Evolutionary conservation across 2,797 vertebrate genomes (phyloP).

Genomic region (Poeciliopsis infans): DNA sequence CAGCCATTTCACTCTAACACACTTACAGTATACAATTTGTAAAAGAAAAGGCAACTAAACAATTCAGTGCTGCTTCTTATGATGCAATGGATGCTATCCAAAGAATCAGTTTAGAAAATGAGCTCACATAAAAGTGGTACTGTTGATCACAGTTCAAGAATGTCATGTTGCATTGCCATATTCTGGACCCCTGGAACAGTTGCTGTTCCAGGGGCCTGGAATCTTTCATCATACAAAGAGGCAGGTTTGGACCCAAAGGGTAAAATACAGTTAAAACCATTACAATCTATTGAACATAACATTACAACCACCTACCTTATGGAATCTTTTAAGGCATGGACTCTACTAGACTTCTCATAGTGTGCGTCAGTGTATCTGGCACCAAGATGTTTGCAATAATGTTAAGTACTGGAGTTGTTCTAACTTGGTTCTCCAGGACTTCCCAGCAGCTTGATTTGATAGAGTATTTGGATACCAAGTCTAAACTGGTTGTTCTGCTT

Average conservation of each 20-base stretch:
- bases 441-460: no score
- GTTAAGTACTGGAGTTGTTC: no score
- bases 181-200: neutral
- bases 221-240: neutral
- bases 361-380: no score
- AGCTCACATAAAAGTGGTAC: neutral
- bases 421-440: no score
- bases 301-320: neutral
- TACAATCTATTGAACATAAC: neutral
- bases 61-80: neutral
- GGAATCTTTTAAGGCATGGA: neutral
- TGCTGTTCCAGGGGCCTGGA: neutral
- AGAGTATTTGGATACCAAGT: no score
- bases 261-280: neutral
- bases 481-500: no score
- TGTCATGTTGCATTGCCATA: neutral
- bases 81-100: neutral
- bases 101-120: neutral
- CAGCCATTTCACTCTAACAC: neutral
- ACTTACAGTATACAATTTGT: constrained; percentile 1
- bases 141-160: neutral
- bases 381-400: no score
- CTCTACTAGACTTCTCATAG: neutral
- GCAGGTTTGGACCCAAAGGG: neutral
- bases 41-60: neutral